phyloP scores from a whole-genome alignment of 64 coral and sea anemone genomes.

The Cladopsammia gracilis region DNA sequence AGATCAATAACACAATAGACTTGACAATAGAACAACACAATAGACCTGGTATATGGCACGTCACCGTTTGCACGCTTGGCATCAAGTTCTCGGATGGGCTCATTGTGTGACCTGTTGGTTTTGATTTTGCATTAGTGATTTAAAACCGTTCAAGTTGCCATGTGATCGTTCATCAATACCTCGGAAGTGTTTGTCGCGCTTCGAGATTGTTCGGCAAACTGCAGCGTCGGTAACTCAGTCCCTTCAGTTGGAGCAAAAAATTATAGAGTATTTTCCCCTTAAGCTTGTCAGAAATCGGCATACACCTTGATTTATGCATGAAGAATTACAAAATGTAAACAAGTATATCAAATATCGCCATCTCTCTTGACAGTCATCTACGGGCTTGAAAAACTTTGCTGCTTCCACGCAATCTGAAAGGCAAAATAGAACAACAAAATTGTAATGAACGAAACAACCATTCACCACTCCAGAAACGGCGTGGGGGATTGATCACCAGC shows the following conservation, averaged over 20 bases:
- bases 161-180: too few relatives aligned
- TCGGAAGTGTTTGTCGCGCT: too few relatives aligned
- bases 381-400: constrained; percentile 79
- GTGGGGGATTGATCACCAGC: background rate
- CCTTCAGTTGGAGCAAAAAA: background rate
- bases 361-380: constrained; percentile 38
- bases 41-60: too few relatives aligned
- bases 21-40: too few relatives aligned
- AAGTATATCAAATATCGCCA: background rate
- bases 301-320: background rate
- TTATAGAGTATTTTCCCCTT: background rate
- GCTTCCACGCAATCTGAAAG: constrained; percentile 48
- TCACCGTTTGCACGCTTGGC: too few relatives aligned
- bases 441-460: background rate
- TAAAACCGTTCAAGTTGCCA: too few relatives aligned
- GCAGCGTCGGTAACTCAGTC: background rate
- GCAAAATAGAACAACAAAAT: background rate
- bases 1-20: too few relatives aligned
- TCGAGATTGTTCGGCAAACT: background rate
- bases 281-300: background rate
- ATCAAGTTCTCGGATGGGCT: too few relatives aligned
- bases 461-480: background rate
- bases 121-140: too few relatives aligned
- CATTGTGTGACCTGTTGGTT: too few relatives aligned
- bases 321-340: constrained; percentile 27